phyloP scores from a whole-genome alignment of 2,113 vertebrate genomes.

The Illadopsis cleaveri region DNA sequence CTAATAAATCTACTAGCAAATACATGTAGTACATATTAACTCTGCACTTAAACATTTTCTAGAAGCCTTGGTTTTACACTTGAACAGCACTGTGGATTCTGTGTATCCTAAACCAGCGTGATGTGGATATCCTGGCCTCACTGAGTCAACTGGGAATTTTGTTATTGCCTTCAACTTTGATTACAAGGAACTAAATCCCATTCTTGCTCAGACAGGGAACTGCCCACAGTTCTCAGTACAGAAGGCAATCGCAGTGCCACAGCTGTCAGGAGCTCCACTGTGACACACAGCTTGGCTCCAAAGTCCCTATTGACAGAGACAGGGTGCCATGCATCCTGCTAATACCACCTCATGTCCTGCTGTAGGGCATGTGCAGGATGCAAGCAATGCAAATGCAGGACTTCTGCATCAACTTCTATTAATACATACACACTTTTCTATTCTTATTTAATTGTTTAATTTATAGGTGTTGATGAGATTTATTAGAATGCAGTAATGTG shows the following conservation, averaged over 20 bases:
- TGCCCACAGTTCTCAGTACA: neutral
- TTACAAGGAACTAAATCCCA: neutral
- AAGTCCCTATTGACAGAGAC: fast-evolving
- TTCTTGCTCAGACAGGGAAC: neutral
- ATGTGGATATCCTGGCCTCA: neutral
- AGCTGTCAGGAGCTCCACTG: neutral
- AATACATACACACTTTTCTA: neutral
- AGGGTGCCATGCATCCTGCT: fast-evolving
- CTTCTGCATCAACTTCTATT: neutral
- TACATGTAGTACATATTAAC: fast-evolving
- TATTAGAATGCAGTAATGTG: neutral
- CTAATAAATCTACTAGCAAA: neutral
- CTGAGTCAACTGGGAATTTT: neutral
- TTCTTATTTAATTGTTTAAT: neutral
- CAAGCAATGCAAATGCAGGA: fast-evolving
- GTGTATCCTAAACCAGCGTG: fast-evolving
- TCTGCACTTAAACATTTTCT: neutral
- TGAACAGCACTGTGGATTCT: neutral
- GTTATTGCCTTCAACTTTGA: neutral
- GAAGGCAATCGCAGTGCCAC: neutral
- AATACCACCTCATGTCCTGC: neutral
- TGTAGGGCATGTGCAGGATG: neutral
- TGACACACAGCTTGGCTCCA: neutral
- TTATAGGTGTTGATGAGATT: neutral
- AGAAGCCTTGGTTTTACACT: neutral